Evolutionary conservation across 2,113 vertebrate species (phyloP).

Genomic region (Herpailurus yagouaroundi): DNA sequence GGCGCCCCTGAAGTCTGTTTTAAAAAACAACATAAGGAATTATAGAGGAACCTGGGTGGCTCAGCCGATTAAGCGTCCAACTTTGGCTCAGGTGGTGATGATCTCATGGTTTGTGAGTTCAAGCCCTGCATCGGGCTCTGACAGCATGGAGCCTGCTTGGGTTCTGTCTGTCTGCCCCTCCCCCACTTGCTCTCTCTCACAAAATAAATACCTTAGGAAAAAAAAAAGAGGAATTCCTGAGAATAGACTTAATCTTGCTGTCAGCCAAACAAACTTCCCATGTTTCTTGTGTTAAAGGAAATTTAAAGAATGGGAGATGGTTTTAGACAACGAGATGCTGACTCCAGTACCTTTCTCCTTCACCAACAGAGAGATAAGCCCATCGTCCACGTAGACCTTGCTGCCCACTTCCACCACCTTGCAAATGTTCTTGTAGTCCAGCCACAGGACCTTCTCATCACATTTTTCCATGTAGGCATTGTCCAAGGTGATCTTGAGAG

Average conservation of each 20-base stretch:
- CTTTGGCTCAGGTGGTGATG: too few species aligned
- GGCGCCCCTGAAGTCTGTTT: background rate
- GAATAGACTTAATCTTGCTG: background rate
- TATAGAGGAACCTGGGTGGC: background rate
- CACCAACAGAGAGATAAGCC: conserved; percentile 96
- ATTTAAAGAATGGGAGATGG: background rate
- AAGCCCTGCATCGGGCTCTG: too few species aligned
- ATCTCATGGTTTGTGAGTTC: too few species aligned
- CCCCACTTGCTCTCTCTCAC: too few species aligned
- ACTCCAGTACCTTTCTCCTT: conserved; percentile 88
- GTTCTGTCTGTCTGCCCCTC: too few species aligned
- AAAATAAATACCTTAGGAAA: too few species aligned
- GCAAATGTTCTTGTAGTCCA: conserved; percentile 99
- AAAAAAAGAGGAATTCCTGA: background rate
- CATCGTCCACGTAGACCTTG: conserved; percentile 95
- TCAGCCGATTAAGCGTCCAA: too few species aligned
- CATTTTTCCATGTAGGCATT: conserved; percentile 94
- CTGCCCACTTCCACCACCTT: conserved; percentile 92
- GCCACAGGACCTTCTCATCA: conserved; percentile 93
- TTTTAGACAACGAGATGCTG: rapidly evolving
- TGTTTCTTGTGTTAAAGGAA: background rate
- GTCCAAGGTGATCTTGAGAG: conserved; percentile 93
- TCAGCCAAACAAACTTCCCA: background rate
- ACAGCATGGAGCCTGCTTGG: too few species aligned
- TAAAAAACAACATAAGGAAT: background rate